Percentiles rank a stretch among this genome's conserved stretches.
phyloP scores from a whole-genome alignment of 2,888 invertebrate genomes.

The Phasia obesa region DNA sequence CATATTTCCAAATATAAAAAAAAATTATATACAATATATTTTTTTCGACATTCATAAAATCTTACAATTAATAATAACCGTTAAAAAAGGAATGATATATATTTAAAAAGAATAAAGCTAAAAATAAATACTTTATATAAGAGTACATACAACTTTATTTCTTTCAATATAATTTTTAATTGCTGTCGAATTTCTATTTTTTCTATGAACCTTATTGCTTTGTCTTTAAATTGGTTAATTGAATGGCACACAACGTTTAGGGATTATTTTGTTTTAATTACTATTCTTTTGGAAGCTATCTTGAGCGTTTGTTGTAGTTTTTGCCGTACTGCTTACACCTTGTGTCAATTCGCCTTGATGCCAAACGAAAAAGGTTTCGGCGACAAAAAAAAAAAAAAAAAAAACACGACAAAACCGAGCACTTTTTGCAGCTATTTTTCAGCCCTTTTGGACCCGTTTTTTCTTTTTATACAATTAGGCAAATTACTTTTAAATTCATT shows the following conservation, averaged over 20 bases:
- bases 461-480: too few species aligned
- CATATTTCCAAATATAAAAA: conserved; percentile 34
- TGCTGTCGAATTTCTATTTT: not conserved
- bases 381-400: too few species aligned
- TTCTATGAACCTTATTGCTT: not conserved
- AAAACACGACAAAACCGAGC: too few species aligned
- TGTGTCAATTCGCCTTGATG: too few species aligned
- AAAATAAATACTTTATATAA: conserved; percentile 16
- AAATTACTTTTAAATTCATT: too few species aligned
- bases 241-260: conserved; percentile 2
- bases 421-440: too few species aligned
- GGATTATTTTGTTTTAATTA: not conserved
- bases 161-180: not conserved
- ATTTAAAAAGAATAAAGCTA: conserved; percentile 37
- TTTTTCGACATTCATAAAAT: conserved; percentile 53
- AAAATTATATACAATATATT: conserved; percentile 16
- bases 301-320: too few species aligned
- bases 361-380: too few species aligned
- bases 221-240: not conserved
- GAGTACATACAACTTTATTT: not conserved
- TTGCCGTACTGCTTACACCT: too few species aligned
- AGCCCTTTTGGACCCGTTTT: too few species aligned
- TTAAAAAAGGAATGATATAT: conserved; percentile 29
- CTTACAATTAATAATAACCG: conserved; percentile 33
- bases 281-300: not conserved